These are phyloP conservation scores for Ataeniobius toweri DNA, from an alignment of 2,797 vertebrate genomes.

Conservation along the genomic window DNA sequence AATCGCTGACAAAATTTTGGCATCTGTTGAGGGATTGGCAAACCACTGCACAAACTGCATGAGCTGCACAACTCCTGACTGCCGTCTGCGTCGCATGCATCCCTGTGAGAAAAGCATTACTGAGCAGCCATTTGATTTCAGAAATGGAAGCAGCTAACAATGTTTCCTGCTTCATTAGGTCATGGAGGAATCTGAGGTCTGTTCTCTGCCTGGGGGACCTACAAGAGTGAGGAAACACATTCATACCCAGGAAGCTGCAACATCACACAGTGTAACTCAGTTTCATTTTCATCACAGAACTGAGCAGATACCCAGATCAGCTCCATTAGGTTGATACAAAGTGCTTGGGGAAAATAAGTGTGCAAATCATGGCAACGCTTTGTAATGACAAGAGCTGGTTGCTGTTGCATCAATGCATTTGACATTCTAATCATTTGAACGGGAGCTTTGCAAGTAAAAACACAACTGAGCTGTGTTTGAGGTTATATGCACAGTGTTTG, in stretches of 20 bases:
- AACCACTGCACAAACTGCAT: constrained; percentile 11
- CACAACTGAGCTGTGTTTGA: constrained; percentile 44
- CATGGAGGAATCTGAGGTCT: constrained; percentile 89
- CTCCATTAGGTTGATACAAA: constrained; percentile 21
- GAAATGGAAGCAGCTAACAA: constrained; percentile 62
- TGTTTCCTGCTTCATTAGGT: constrained; percentile 83
- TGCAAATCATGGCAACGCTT: constrained; percentile 22
- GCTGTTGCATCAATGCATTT: constrained; percentile 36
- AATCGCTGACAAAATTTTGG: constrained; percentile 24
- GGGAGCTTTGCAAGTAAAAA: constrained; percentile 32
- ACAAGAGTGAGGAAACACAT: constrained; percentile 93
- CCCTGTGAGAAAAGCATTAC: constrained; percentile 43
- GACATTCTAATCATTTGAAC: constrained; percentile 39
- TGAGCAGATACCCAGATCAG: constrained; percentile 81
- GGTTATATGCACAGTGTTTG: constrained; percentile 4
- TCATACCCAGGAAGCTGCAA: constrained; percentile 83
- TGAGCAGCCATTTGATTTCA: constrained; percentile 59
- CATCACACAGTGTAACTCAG: constrained; percentile 84
- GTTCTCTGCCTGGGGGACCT: constrained; percentile 89
- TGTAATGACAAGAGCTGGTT: constrained; percentile 33
- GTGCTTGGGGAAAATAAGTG: constrained; percentile 40
- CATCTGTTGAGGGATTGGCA: constrained; percentile 16
- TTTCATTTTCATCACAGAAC: constrained; percentile 83
- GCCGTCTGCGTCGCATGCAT: constrained; percentile 23
- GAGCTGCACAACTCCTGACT: constrained; percentile 8